These are phyloP conservation scores for Lates japonicus DNA, from an alignment of 2,797 vertebrate genomes.

Conservation along the genomic window DNA sequence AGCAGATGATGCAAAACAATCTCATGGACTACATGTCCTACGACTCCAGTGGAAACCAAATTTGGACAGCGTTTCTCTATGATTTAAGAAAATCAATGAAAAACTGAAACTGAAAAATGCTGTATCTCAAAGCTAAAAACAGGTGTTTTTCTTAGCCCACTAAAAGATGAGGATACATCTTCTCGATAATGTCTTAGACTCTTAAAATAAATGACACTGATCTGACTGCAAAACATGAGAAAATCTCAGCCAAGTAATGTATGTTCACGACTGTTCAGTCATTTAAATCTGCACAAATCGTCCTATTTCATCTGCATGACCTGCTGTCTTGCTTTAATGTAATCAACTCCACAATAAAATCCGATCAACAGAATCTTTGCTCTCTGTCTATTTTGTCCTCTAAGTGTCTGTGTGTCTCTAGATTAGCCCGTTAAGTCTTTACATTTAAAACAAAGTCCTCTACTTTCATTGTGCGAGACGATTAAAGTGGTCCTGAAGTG, in stretches of 20 bases:
- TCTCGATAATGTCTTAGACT: not conserved
- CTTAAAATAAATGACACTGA: not conserved
- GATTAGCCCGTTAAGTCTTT: not conserved
- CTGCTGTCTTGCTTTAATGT: not conserved
- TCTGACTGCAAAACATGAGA: not conserved
- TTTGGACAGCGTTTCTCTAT: not conserved
- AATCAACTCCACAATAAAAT: constrained; percentile 53
- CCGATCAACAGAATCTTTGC: constrained; percentile 27
- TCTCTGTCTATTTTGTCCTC: constrained; percentile 58
- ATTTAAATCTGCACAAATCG: not conserved
- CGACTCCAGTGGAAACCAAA: not conserved
- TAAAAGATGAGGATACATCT: not conserved
- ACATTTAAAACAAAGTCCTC: constrained; percentile 44
- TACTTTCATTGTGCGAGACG: constrained; percentile 6
- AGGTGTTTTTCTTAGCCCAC: not conserved
- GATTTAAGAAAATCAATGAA: not conserved
- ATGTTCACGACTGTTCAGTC: not conserved
- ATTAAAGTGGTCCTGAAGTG: constrained; percentile 57
- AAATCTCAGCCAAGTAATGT: not conserved
- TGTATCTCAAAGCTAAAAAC: not conserved
- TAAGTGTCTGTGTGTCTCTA: not conserved
- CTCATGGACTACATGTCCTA: not conserved
- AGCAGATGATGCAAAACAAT: not conserved
- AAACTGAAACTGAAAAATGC: not conserved
- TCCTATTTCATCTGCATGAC: not conserved